Evolutionary conservation across 2,113 vertebrate species (phyloP), one percentile per base, ranked within the genome.

Genomic region (Mandrillus leucophaeus): DNA sequence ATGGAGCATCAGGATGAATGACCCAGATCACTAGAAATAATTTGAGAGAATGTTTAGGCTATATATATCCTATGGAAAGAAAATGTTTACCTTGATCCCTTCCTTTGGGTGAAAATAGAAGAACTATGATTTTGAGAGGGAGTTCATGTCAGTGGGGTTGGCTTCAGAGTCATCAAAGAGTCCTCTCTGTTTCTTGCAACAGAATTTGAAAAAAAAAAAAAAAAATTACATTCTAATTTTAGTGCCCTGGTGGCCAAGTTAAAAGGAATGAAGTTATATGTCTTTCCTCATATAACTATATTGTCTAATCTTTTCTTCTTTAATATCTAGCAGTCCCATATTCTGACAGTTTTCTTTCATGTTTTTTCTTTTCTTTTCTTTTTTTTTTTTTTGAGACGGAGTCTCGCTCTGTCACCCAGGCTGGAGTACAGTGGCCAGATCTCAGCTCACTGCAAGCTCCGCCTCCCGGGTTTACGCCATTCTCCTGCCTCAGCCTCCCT

Each of bases 151-250:
- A 73, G 35, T 50, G 35, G 18, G 27, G 5, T 79, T 82, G 48
- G 38, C 72, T 88, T 95, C 20, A 72, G 8, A n/a, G 11, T 75
- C 68, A 70, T 72, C 73, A 79, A 8, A 4, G 87, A 86, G 50
- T 72, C 48, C 9, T 78, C 55, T 38, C 22, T 2, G 6, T 43
- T 95, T 96, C 83, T 93, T 97, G 64, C 68, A n/a, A 38, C 38
- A 70, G 11, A 88, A 22, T 92, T 91, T 96, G 9, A 20, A 50
- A 17, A 22, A 10, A 18, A 64, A 64, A 59, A 61, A 30, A 64
- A 48, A 78, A 75, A 89, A 50, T 45, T 25, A 20, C 43, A 50
- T 93, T 76, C 35, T 90, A 89, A 66, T 93, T 83, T 95, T 89
- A 94, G 50, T 88, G 23, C 7, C 73, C 68, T 70, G 48, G 18